Percentiles rank a stretch among this genome's conserved stretches.
These are phyloP conservation scores for Coenonympha glycerion DNA, from an alignment of 2,888 invertebrate species.

Conservation along the genomic window DNA sequence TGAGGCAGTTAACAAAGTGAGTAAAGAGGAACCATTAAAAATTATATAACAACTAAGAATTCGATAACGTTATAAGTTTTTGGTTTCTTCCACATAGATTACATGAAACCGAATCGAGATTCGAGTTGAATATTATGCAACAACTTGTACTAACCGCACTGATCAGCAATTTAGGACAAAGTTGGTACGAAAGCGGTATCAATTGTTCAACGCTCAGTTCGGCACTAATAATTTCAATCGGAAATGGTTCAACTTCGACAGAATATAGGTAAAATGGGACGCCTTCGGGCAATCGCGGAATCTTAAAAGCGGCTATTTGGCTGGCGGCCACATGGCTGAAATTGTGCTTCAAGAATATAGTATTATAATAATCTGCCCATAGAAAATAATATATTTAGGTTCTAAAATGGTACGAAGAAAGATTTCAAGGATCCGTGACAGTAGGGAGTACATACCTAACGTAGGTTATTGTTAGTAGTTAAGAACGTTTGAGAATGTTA, in stretches of 20 bases:
- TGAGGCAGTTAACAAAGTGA: too few relatives aligned
- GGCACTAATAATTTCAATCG: slow-evolving; percentile 21
- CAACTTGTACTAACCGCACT: too few relatives aligned
- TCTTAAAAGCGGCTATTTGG: slow-evolving; percentile 14
- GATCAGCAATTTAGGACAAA: background rate
- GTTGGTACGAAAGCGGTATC: slow-evolving; percentile 1
- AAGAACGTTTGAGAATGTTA: too few relatives aligned
- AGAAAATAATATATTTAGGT: background rate
- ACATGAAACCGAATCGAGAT: too few relatives aligned
- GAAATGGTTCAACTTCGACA: slow-evolving; percentile 20
- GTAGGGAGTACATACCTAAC: too few relatives aligned
- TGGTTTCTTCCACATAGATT: too few relatives aligned
- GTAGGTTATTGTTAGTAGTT: too few relatives aligned
- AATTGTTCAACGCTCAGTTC: slow-evolving; percentile 10
- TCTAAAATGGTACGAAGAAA: background rate
- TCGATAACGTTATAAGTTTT: too few relatives aligned
- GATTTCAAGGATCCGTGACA: too few relatives aligned
- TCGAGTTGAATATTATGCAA: too few relatives aligned
- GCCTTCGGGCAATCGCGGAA: slow-evolving; percentile 12
- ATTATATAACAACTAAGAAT: too few relatives aligned
- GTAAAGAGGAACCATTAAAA: too few relatives aligned
- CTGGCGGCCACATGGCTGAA: slow-evolving; percentile 2
- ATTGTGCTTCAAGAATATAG: slow-evolving; percentile 6
- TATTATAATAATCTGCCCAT: background rate
- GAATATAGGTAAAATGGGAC: slow-evolving; percentile 14